Base-by-base conservation (phyloP, 2,888 invertebrate species). In the Pristionchus arcanus region DNA sequence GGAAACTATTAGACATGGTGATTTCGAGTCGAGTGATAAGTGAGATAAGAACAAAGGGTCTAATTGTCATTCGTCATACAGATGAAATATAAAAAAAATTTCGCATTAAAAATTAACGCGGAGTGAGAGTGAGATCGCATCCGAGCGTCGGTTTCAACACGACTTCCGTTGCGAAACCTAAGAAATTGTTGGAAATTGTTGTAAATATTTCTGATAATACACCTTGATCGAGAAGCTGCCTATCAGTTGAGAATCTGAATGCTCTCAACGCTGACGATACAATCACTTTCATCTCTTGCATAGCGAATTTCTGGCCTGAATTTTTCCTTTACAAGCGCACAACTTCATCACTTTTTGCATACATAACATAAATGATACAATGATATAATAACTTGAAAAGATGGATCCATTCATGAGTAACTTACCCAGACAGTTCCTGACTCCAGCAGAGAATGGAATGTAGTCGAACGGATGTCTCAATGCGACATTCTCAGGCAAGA, bases 401-500 rank as follows among this genome's bases (percentile, higher is more conserved):
- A n/a, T n/a, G n/a, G n/a, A n/a, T n/a, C n/a, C n/a, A n/a, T n/a
- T n/a, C n/a, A n/a, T n/a, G 49, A 49, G 0, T 42, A n/a, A 15
- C 55, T 28, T 11, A 87, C 91, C 91, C 28, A 91, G 90, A 77
- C 91, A 91, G 83, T 91, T 91, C 31, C 91, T 86, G 31, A 90
- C 89, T 42, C 91, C 91, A 4, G 90, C 91, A 25, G 88, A 88
- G 86, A 91, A 91, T 15, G 91, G 91, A 28, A 91, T 66, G 68
- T 90, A 91, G 55, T 87, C 77, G 42, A 85, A 91, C 13, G 91
- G 90, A 42, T 91, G 88, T 5, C 91, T 84, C 21, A 49, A n/a
- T 1, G 42, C 91, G 90, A 19, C 28, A 71, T 94, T 94, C 42
- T 95, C 95, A 19, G 94, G 93, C 49, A 94, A 90, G 91, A 95